Conservation (phyloP, 2,113 vertebrate genomes). For the Cinclus mexicanus region DNA sequence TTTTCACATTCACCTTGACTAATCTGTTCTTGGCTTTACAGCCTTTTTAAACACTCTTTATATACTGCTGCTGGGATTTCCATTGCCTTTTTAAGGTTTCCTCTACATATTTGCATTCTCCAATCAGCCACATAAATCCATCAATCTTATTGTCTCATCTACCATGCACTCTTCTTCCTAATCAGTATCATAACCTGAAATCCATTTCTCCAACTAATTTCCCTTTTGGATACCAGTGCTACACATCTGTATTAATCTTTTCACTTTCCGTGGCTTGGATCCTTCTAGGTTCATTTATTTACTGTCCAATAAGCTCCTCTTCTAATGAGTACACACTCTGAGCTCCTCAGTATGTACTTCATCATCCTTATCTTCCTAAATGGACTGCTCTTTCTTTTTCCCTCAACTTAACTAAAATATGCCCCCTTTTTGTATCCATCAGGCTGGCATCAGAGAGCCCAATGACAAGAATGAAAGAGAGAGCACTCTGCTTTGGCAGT, state of each 20-base stretch:
- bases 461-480: not conserved
- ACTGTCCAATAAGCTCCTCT: not conserved
- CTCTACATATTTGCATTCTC: not conserved
- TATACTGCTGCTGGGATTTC: not conserved
- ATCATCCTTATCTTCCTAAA: not conserved
- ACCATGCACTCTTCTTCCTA: not conserved
- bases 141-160: not conserved
- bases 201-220: not conserved
- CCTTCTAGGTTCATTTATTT: not conserved
- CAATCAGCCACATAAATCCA: not conserved
- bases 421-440: not conserved
- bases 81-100: not conserved
- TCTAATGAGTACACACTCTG: not conserved
- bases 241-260: not conserved
- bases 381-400: not conserved
- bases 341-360: not conserved
- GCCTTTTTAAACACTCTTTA: not conserved
- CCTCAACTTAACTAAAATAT: not conserved
- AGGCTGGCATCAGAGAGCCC: not conserved
- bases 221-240: not conserved
- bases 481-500: fast-evolving
- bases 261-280: not conserved
- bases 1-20: not conserved
- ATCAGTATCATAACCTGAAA: not conserved
- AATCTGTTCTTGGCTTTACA: not conserved